Percentiles rank a stretch among this genome's conserved stretches.
phyloP scores from a whole-genome alignment of 2,888 invertebrate species.

The Lasiommata megera region DNA sequence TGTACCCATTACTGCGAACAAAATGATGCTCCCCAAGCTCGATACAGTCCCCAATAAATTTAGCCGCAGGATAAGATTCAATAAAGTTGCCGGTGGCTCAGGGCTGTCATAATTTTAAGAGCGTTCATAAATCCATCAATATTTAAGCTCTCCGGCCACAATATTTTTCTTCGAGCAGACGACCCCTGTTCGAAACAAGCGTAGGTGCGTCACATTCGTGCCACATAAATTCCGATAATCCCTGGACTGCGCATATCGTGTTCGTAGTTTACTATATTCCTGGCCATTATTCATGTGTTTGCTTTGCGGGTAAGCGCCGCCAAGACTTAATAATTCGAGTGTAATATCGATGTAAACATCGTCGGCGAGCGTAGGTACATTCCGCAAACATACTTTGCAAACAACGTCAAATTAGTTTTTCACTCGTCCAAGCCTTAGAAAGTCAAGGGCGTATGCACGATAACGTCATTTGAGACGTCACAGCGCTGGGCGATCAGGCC shows the following conservation, averaged over 20 bases:
- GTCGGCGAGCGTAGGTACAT: conserved; percentile 36
- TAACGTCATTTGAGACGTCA: too few species aligned
- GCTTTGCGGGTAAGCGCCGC: conserved; percentile 59
- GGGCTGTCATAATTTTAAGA: conserved; percentile 74
- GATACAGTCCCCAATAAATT: conserved; percentile 66
- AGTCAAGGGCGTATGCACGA: background rate
- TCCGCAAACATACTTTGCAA: conserved; percentile 20
- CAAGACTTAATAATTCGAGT: conserved; percentile 66
- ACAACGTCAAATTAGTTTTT: conserved; percentile 28
- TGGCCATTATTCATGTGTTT: conserved; percentile 68
- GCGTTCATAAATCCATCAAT: conserved; percentile 79
- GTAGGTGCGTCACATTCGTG: conserved; percentile 70
- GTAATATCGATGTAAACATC: conserved; percentile 53
- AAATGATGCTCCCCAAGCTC: conserved; percentile 54
- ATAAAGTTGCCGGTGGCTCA: conserved; percentile 66
- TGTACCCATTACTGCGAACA: conserved; percentile 41
- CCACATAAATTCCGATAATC: conserved; percentile 76
- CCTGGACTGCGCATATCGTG: conserved; percentile 58
- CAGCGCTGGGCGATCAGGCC: too few species aligned
- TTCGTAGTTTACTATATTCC: conserved; percentile 60
- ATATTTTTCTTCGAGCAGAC: conserved; percentile 67
- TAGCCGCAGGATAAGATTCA: conserved; percentile 65
- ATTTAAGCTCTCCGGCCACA: conserved; percentile 71
- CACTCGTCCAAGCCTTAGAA: conserved; percentile 7
- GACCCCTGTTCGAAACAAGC: conserved; percentile 39